Evolutionary conservation across 2,888 invertebrate species (phyloP), one percentile per base, ranked within the genome.

Genomic region (Orthosia gracilis): DNA sequence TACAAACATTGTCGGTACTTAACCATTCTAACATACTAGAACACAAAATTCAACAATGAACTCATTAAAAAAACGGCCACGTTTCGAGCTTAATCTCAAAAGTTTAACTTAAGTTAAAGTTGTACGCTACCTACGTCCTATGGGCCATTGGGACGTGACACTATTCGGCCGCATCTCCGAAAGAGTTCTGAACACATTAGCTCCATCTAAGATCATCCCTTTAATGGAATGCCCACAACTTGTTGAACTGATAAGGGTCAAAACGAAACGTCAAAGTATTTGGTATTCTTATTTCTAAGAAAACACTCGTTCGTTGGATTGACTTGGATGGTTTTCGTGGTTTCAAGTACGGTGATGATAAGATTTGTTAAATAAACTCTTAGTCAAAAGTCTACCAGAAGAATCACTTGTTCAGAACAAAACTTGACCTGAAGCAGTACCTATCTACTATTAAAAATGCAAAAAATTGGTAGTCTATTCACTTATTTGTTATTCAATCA

Each of bases 11-110:
- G 1, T 47, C 13, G 2, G 40, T 40, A 40, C 9, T 47, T 58
- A 52, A 76, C 50, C 47, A 63, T 58, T 45, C 49, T 26, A 68
- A 72, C 68, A 72, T 1, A 52, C n/a, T 69, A 47, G 61, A 67
- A 26, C 58, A 73, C 59, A 45, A 78, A 68, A 69, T 57, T 80
- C 4, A 66, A 82, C 79, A 82, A 79, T 54, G 71, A 75, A 67
- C 69, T 83, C 83, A 79, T 82, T 82, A 82, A 69, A 71, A 82
- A 83, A 71, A 47, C 58, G 31, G 52, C 69, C 81, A 82, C 81
- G 81, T 82, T 47, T 21, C 75, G 49, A 63, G 71, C 55, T 79
- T 83, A 83, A 82, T 82, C 81, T 82, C 40, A 52, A 79, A 72
- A 71, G 75, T 82, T 83, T 9, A 75, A 82, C 64, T 81, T 61